These are phyloP conservation scores for Clarias magur DNA, from an alignment of 2,113 vertebrate genomes.

Conservation along the genomic window DNA sequence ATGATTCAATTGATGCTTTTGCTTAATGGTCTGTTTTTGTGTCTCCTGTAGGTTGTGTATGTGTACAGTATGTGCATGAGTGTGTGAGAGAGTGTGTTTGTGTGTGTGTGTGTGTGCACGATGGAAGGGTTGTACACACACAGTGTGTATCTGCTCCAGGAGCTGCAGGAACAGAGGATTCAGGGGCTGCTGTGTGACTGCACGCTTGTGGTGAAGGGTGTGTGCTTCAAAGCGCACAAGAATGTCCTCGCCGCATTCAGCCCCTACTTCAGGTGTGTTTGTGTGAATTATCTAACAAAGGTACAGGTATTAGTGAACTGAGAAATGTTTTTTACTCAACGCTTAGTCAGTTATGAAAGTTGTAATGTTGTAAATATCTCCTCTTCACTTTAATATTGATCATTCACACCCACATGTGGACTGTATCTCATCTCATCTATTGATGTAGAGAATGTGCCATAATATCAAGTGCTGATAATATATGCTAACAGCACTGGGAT, in stretches of 20 bases:
- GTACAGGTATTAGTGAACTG: not conserved
- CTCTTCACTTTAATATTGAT: not conserved
- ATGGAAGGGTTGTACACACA: constrained; percentile 89
- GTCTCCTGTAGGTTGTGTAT: not conserved
- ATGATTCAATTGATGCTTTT: not conserved
- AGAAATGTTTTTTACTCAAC: not conserved
- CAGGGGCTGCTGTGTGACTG: constrained; percentile 97
- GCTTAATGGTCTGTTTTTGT: not conserved
- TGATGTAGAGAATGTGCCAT: not conserved
- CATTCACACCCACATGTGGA: not conserved
- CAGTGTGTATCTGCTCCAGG: constrained; percentile 94
- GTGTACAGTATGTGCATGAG: not conserved
- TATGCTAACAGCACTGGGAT: no score
- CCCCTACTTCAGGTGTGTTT: constrained; percentile 84
- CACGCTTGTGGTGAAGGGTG: constrained; percentile 93
- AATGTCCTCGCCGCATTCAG: constrained; percentile 97
- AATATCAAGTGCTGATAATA: no score
- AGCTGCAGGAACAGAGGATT: constrained; percentile 95
- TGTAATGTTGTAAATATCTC: not conserved
- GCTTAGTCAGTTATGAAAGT: not conserved
- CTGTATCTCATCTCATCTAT: not conserved
- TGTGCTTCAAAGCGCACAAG: constrained; percentile 98
- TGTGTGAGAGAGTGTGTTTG: not conserved
- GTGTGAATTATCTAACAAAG: not conserved
- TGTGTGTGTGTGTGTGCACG: constrained; percentile 57